A percentile compares a stretch with the other conserved stretches of the same genome.
These are phyloP conservation scores for Salticus scenicus DNA, from an alignment of 2,888 invertebrate genomes.

Conservation along the genomic window DNA sequence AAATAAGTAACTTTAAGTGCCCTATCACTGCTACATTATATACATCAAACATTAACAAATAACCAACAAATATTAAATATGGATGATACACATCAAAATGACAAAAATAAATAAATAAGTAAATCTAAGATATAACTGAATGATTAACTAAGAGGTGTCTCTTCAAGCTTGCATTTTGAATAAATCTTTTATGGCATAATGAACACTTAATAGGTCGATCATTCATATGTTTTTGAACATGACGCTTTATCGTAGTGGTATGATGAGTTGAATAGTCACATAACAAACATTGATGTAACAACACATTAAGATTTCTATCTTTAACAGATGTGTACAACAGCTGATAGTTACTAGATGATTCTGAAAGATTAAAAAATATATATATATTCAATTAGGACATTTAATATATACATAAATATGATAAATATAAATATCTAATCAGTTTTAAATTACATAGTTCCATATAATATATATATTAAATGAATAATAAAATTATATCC, in stretches of 20 bases:
- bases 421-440: too few relatives aligned
- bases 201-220: not conserved
- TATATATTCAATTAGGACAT: too few relatives aligned
- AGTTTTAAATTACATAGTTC: too few relatives aligned
- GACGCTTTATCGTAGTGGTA: not conserved
- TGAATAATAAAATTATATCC: too few relatives aligned
- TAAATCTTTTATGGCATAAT: not conserved
- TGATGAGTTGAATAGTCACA: not conserved
- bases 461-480: too few relatives aligned
- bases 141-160: not conserved
- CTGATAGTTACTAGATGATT: not conserved
- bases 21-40: too few relatives aligned
- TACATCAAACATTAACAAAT: too few relatives aligned
- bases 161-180: not conserved
- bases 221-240: not conserved
- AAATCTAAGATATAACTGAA: not conserved
- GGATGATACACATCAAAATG: too few relatives aligned
- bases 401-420: too few relatives aligned
- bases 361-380: not conserved
- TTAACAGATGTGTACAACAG: not conserved
- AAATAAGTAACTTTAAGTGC: too few relatives aligned
- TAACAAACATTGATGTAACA: not conserved
- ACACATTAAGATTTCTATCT: not conserved
- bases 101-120: too few relatives aligned
- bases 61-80: too few relatives aligned